Conservation (phyloP, 2,113 vertebrate species). For the Alethe castanea region DNA sequence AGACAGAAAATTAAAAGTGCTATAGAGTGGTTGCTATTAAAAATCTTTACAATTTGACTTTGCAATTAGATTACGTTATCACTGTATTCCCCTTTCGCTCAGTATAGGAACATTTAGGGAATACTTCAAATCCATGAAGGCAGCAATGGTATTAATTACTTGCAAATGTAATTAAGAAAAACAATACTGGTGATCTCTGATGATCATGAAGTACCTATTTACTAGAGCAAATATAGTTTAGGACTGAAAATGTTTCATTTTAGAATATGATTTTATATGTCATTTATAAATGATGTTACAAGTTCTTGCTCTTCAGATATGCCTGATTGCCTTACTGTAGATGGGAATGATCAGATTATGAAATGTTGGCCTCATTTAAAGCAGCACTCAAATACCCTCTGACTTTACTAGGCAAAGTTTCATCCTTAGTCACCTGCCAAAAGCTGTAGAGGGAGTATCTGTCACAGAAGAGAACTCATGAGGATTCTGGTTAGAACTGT, state of each 20-base stretch:
- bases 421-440: neutral
- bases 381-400: neutral
- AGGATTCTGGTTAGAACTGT: neutral
- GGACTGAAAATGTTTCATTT: neutral
- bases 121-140: neutral
- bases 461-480: neutral
- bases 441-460: neutral
- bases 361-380: neutral
- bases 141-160: slow-evolving; percentile 32
- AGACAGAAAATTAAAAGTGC: slow-evolving; percentile 16
- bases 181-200: slow-evolving; percentile 6
- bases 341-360: neutral
- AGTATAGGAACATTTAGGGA: slow-evolving; percentile 11
- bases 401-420: neutral
- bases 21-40: neutral
- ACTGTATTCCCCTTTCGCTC: neutral
- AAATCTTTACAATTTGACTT: slow-evolving; percentile 33
- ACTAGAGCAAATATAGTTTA: neutral
- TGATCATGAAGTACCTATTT: neutral
- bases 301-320: neutral
- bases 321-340: neutral
- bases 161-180: slow-evolving; percentile 51
- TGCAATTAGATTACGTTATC: neutral
- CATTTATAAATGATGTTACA: neutral
- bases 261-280: neutral